Base-by-base conservation (phyloP, 2,888 invertebrate genomes). In the Leptopterna dolabrata region DNA sequence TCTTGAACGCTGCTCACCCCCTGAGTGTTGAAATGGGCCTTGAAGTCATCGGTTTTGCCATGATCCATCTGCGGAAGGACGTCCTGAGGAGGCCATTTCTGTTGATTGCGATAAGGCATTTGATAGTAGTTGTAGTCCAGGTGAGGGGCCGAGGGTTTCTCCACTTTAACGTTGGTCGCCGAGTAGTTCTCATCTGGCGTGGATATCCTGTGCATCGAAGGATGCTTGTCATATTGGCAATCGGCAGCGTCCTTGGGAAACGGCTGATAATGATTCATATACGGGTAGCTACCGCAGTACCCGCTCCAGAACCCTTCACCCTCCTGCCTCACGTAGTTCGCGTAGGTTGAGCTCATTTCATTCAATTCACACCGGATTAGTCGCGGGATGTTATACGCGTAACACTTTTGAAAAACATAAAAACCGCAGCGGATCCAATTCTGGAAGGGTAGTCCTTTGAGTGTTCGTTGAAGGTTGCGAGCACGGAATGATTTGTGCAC, bases 401-500 rank as follows among this genome's bases (percentile, higher is more conserved):
- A 85, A 85, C 85, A 85, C 85, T 85, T 85, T 85, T 30, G 83
- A 85, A 71, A 41, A 71, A 85, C 85, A 85, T 85, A 73, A 71
- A 85, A 85, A 71, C 85, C 85, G 85, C 47, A 63, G 47, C 85
- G 73, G 45, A 85, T 71, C 85, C 29, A 81, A 81, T 81, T 70
- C 29, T 83, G 13, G 71, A 71, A 83, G 47, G 85, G 71, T 45
- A 85, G 45, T 47, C 47, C 36, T 76, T 85, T 85, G 45, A 24
- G 43, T 45, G 63, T 83, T 43, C 83, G 85, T 73, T 63, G 78
- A 30, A 78, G 78, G 86, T 78, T 70, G 29, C 86, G 30, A 63
- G 76, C 73, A 30, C 76, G 16, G 85, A 88, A 89, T 89, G 88
- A 88, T 88, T 88, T 88, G 89, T 87, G 88, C 88, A 84, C 87